Percentiles rank a stretch among this genome's conserved stretches.
Evolutionary conservation across 2,113 vertebrate species (phyloP).

Genomic region (Alethe castanea): DNA sequence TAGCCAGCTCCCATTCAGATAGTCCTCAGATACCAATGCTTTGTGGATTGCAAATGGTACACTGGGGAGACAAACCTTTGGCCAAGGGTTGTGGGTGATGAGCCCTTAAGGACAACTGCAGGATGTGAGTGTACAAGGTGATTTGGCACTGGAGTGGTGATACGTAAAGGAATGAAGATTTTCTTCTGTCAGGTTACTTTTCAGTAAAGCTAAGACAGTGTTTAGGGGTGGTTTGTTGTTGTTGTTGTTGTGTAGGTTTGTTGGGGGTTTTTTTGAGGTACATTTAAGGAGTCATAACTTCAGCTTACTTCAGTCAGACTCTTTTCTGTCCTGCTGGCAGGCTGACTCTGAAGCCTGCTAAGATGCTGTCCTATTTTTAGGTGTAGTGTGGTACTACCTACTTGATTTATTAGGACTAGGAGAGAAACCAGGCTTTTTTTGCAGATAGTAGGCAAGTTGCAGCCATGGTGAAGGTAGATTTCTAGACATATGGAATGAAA

Average conservation of each 20-base stretch:
- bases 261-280: not conserved
- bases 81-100: not conserved
- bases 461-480: not conserved
- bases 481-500: not conserved
- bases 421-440: not conserved
- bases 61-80: not conserved
- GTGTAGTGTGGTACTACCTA: not conserved
- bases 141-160: not conserved
- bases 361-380: not conserved
- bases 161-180: not conserved
- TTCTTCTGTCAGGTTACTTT: not conserved
- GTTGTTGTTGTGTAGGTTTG: not conserved
- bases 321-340: not conserved
- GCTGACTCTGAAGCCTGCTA: not conserved
- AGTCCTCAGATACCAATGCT: not conserved
- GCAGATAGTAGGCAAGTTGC: not conserved
- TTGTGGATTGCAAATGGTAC: not conserved
- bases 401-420: not conserved
- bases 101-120: not conserved
- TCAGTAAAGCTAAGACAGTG: not conserved
- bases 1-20: accelerated
- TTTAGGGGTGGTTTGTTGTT: not conserved
- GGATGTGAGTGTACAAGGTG: not conserved
- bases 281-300: not conserved
- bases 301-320: not conserved